Evolutionary conservation across 2,888 invertebrate species (phyloP), one percentile per base, ranked within the genome.

Genomic region (Allophyes oxyacanthae): DNA sequence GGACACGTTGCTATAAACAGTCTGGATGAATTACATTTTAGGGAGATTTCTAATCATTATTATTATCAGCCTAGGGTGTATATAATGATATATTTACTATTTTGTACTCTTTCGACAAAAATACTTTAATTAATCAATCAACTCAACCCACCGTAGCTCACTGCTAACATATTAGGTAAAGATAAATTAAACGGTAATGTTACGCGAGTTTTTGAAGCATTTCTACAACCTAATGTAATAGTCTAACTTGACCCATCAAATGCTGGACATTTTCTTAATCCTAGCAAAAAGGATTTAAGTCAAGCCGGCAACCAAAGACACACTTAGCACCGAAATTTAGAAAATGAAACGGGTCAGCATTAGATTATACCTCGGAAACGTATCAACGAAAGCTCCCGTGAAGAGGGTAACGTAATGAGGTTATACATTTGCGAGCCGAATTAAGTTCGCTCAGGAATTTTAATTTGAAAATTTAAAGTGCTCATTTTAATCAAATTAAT

Each of bases 401-500:
- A 89, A 85, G 84, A 89, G 89, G 89, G 89, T 86, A 84, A 75
- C 73, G 78, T 86, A 89, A 90, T 84, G 81, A 89, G 80, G 83
- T 89, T 87, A 87, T 85, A 86, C 79, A 82, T 86, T 87, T 83
- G 75, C 81, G 77, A 85, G 71, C 54, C 65, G 74, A 87, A 89
- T 84, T 82, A 84, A 78, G 74, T 79, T 79, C 59, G 70, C 44
- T 55, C 59, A 64, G 63, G 74, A 82, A 81, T 83, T 82, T 82
- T 79, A 83, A 85, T 86, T 79, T 72, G 55, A 64, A 75, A 76
- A 81, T 75, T 78, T 75, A 59, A 72, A 67, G 72, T 65, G 65
- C 66, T 64, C 52, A 71, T 75, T 74, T 71, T 76, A 77, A 74
- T 79, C 67, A 73, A 78, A 75, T 59, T 65, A 72, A 74, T 74